Evolutionary conservation across 1,140 invertebrate genomes (phyloP), one percentile per base, ranked within the genome.

Genomic region (Chionoecetes opilio): DNA sequence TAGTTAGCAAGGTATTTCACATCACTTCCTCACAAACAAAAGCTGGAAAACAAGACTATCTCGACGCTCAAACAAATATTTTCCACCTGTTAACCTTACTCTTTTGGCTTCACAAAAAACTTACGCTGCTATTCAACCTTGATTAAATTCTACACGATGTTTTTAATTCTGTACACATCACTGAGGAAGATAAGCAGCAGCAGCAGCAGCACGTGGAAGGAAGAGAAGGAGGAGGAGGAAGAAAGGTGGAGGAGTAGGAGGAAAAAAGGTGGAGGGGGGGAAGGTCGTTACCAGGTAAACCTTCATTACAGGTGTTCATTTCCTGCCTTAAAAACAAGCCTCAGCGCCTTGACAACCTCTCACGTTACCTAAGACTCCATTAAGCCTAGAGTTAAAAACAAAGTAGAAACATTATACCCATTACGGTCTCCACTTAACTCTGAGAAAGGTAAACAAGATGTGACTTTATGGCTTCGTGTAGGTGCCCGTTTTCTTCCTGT

Each of bases 221-320:
- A 75, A 21, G 63, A 5, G 14, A 46, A 46, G 41, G 5, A 46
- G 41, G 41, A 46, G 41, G 41, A 46, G 14, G 41, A n/a, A 21
- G n/a, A 11, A 75, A 75, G 63, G 63, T n/a, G 63, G 21, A 11
- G 46, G n/a, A n/a, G n/a, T n/a, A n/a, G n/a, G n/a, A 46, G 41
- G 41, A 46, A 46, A 14, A n/a, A n/a, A n/a, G n/a, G n/a, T n/a
- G n/a, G n/a, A n/a, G n/a, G n/a, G n/a, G 41, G 63, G n/a, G 63
- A 0, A 75, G n/a, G 63, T n/a, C 63, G 63, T n/a, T 75, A n/a
- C 63, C 63, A 0, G 63, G 63, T n/a, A 75, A 75, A 26, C 63
- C 63, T 75, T 75, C 63, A 75, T 75, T 75, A 75, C 63, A 75
- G 63, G 63, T 75, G 63, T 75, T 75, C 63, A 75, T 75, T 75